Conservation (phyloP, 2,797 vertebrate genomes). For the Anguilla marmorata region DNA sequence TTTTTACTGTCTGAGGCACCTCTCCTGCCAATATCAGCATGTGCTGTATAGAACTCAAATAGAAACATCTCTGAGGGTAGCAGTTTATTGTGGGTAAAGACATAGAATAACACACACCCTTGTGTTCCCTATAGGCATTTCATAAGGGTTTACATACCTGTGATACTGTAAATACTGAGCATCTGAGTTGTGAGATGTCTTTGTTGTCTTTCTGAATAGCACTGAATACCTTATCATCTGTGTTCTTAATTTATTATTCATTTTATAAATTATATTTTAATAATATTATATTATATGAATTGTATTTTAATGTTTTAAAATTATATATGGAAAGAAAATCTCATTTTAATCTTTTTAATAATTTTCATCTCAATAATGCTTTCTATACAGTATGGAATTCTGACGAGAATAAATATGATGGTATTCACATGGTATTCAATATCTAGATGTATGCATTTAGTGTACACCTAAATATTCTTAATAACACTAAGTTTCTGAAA, state of each 20-base stretch:
- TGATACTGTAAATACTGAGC: slow-evolving; percentile 1
- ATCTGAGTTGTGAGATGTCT: background rate
- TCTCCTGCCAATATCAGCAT: slow-evolving; percentile 50
- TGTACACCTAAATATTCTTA: background rate
- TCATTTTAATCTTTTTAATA: background rate
- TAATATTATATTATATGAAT: background rate
- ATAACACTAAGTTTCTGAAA: slow-evolving; percentile 1
- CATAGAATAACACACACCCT: background rate
- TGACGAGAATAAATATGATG: background rate
- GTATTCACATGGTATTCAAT: too few relatives aligned
- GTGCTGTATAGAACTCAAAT: slow-evolving; percentile 51
- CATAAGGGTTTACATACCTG: slow-evolving; percentile 16
- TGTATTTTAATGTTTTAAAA: background rate
- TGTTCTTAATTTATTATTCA: background rate
- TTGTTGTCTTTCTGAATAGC: background rate
- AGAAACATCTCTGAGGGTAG: slow-evolving; percentile 50
- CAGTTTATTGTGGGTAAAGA: slow-evolving; percentile 36
- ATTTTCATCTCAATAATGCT: background rate
- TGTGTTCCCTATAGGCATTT: background rate
- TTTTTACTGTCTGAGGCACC: slow-evolving; percentile 47
- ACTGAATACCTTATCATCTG: background rate
- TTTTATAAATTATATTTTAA: background rate
- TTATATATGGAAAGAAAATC: background rate
- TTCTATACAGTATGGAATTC: background rate
- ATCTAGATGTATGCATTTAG: background rate